Conservation (phyloP, 2,888 invertebrate species). For the Spatulosminthurus flaviceps region DNA sequence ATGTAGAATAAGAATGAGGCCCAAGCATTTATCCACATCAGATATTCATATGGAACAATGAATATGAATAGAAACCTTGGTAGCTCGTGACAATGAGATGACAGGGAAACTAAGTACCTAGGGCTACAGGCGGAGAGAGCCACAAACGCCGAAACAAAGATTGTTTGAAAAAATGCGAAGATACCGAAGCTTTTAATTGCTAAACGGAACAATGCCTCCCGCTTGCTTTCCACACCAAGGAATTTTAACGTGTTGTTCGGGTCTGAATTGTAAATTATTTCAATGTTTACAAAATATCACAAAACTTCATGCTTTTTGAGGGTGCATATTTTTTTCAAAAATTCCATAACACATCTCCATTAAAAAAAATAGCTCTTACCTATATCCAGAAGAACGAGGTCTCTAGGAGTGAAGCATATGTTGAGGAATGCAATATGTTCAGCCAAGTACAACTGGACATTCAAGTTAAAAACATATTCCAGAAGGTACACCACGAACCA, state of each 20-base stretch:
- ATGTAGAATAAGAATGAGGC: neutral
- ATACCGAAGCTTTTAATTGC: neutral
- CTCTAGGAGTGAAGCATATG: neutral
- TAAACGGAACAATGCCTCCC: neutral
- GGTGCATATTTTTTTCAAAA: neutral
- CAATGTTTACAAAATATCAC: neutral
- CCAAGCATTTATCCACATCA: neutral
- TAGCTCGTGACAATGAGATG: neutral
- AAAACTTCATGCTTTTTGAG: neutral
- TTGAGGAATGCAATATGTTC: neutral
- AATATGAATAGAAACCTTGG: neutral
- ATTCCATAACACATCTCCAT: no score
- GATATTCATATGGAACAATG: neutral
- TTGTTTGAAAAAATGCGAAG: neutral
- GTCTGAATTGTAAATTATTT: neutral
- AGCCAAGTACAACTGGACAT: neutral
- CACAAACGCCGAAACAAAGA: neutral
- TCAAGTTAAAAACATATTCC: neutral
- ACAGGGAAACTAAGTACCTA: neutral
- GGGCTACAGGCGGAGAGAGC: neutral
- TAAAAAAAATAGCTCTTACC: neutral
- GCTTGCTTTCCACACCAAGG: neutral
- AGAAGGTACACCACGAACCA: conserved; percentile 15
- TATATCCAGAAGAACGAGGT: neutral
- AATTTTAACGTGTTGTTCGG: neutral